Evolutionary conservation across 2,888 invertebrate species (phyloP).

Genomic region (Drosophila rellima): DNA sequence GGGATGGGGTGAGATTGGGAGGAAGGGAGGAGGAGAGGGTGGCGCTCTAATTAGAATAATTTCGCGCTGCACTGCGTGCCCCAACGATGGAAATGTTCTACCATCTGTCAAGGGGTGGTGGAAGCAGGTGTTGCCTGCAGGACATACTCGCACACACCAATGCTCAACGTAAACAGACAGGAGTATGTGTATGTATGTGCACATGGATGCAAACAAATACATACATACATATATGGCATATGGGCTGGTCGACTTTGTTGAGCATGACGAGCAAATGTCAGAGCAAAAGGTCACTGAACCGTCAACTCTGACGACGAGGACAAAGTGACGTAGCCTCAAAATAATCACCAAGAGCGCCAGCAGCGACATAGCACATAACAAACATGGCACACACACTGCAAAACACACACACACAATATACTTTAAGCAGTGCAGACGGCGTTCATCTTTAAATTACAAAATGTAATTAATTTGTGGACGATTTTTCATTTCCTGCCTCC

Average conservation of each 20-base stretch:
- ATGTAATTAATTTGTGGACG: conserved; percentile 70
- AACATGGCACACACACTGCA: conserved; percentile 6
- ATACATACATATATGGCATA: conserved; percentile 7
- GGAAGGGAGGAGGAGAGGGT: background rate
- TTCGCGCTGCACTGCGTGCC: conserved; percentile 73
- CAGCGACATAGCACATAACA: conserved; percentile 36
- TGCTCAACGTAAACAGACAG: conserved; percentile 34
- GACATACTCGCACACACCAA: conserved; percentile 45
- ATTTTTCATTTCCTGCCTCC: conserved; percentile 59
- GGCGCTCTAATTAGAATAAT: conserved; percentile 75
- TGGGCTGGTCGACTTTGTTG: conserved; percentile 46
- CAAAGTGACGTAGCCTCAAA: conserved; percentile 54
- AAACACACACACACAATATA: conserved; percentile 8
- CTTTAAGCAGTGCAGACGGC: conserved; percentile 15
- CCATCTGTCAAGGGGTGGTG: conserved; percentile 54
- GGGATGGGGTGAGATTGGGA: background rate
- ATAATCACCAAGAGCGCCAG: conserved; percentile 52
- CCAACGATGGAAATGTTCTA: conserved; percentile 58
- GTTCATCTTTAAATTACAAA: conserved; percentile 64
- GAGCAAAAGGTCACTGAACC: conserved; percentile 69
- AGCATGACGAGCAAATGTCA: conserved; percentile 69
- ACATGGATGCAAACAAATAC: too few relatives aligned
- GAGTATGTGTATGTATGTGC: conserved; percentile 9
- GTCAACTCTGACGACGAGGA: conserved; percentile 35
- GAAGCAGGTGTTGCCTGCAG: conserved; percentile 60